Base-by-base conservation (phyloP, 1,140 invertebrate genomes). In the Cyphomyrmex costatus region DNA sequence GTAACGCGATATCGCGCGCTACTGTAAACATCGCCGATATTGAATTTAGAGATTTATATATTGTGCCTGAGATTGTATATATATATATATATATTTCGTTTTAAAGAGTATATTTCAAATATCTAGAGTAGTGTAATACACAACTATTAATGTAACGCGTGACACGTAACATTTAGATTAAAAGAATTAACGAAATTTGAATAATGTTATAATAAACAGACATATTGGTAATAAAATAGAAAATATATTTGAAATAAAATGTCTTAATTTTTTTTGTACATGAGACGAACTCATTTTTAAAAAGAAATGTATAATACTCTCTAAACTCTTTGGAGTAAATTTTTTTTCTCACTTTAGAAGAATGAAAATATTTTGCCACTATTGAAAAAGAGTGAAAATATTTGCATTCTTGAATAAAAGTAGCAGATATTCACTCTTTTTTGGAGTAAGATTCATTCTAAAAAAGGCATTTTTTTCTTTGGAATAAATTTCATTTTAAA, bases 41-140 rank as follows among this genome's bases (percentile, higher is more conserved):
- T 36, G 36, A 73, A 58, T 60, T 82, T 49, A 46, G 36, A 49
- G 73, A 83, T 83, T 73, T 82, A 73, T 36, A 73, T 46, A 73
- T 24, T 24, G 14, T 1, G 14, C 14, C 7, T 27, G 30, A 80
- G 21, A 80, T n/a, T n/a, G n/a, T n/a, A n/a, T n/a, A n/a, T n/a
- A n/a, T n/a, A n/a, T n/a, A n/a, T n/a, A n/a, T n/a, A n/a, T n/a
- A n/a, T 80, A 80, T 56, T 42, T 36, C 16, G 10, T 7, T 63
- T n/a, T 10, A 30, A 33, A 71, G 2, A 14, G 36, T 42, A 19
- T 53, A 53, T 33, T 74, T 74, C 19, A 21, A 74, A 74, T 63
- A 42, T 70, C n/a, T 24, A 21, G 24, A 63, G n/a, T 51, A 36
- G 8, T 2, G 27, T 33, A 33, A 73, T n/a, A n/a, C n/a, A n/a